Percentiles rank a stretch among this genome's conserved stretches.
These are phyloP conservation scores for Diglossa cyanea DNA, from an alignment of 2,797 vertebrate species.

Conservation along the genomic window DNA sequence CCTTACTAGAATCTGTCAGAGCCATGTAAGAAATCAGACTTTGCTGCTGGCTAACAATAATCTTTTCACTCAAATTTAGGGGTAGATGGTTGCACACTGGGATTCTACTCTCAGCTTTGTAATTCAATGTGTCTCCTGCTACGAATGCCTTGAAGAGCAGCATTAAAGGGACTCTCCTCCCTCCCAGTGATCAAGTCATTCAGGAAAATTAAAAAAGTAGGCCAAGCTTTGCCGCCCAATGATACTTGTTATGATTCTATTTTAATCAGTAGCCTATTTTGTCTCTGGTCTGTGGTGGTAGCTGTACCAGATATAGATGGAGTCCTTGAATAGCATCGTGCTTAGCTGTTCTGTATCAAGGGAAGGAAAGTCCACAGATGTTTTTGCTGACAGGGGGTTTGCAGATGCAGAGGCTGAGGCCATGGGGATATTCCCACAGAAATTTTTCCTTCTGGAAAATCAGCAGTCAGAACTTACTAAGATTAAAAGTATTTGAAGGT, in stretches of 20 bases:
- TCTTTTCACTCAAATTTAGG: neutral
- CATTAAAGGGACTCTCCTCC: neutral
- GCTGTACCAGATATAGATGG: neutral
- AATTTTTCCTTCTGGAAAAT: neutral
- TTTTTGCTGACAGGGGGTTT: neutral
- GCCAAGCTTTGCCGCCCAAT: neutral
- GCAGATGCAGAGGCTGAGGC: neutral
- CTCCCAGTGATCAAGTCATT: neutral
- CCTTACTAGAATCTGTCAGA: neutral
- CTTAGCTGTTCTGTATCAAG: neutral
- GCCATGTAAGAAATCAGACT: neutral
- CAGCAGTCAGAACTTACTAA: neutral
- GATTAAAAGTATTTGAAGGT: neutral
- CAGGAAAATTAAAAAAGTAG: neutral
- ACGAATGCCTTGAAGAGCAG: neutral
- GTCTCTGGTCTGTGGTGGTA: neutral
- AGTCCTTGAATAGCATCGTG: neutral
- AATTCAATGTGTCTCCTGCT: neutral
- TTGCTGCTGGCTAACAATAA: neutral
- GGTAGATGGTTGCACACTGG: neutral
- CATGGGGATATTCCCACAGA: neutral
- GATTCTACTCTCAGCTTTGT: neutral
- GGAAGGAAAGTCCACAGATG: neutral
- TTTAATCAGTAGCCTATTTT: neutral
- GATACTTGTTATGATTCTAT: neutral